phyloP scores from a whole-genome alignment of 2,888 invertebrate genomes.

The Ectemnius cavifrons region DNA sequence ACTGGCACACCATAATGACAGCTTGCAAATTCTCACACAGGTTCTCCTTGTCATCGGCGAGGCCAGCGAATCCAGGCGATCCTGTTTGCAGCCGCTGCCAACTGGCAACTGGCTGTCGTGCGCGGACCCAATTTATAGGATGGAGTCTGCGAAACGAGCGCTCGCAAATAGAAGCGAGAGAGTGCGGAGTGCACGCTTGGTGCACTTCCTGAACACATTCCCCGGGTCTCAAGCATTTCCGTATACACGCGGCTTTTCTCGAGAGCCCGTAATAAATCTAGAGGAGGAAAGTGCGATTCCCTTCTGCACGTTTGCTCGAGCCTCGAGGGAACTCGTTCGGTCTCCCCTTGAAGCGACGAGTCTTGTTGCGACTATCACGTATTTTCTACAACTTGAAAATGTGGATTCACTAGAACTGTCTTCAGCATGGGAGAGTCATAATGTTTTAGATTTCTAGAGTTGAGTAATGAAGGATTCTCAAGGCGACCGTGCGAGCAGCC shows the following conservation, averaged over 20 bases:
- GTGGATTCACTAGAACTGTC: too few species aligned
- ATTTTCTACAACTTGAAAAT: too few species aligned
- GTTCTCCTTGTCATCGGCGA: too few species aligned
- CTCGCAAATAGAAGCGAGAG: background rate
- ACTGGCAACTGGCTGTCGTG: background rate
- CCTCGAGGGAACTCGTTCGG: background rate
- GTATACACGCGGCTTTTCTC: constrained; percentile 7
- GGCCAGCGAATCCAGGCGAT: too few species aligned
- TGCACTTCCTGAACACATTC: constrained; percentile 5
- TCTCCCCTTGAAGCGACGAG: background rate
- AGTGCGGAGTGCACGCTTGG: background rate
- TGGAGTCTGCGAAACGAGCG: background rate
- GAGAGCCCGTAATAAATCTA: background rate
- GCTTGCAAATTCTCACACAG: too few species aligned
- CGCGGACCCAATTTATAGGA: background rate
- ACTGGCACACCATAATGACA: too few species aligned
- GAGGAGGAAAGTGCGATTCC: background rate
- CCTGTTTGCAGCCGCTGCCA: background rate
- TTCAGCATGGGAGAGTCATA: too few species aligned
- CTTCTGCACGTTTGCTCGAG: background rate
- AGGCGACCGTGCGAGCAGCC: too few species aligned
- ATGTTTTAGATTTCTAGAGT: too few species aligned
- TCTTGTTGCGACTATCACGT: too few species aligned
- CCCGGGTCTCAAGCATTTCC: background rate
- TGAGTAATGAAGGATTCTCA: too few species aligned